Base-by-base conservation (phyloP, 2,113 vertebrate species). In the Cairina moschata region DNA sequence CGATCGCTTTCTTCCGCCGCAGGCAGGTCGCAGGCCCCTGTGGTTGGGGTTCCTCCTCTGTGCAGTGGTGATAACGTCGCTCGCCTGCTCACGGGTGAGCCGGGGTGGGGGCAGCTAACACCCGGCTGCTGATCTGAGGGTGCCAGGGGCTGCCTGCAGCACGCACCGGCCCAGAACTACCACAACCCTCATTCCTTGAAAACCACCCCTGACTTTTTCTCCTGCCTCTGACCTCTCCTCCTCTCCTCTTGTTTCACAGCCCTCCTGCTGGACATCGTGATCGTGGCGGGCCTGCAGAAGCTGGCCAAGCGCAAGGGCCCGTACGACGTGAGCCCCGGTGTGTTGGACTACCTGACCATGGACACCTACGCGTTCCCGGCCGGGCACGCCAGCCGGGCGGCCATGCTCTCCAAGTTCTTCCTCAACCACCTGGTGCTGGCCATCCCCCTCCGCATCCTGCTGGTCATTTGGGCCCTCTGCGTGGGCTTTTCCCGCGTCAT, bases 331-430 rank as follows among this genome's bases (percentile, higher is more conserved):
- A 98, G n/a, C 69, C 99, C 99, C 0, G 97, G 99, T 59, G 97
- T 99, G 79, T 88, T 99, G 97, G 99, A 99, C 98, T 98, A 98
- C 73, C 83, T 99, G 54, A 98, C 98, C 86, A 99, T 99, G 98
- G 99, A 99, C 95, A n/a, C 98, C 31, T 99, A 99, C 7, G 98
- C 99, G 15, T 99, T 99, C 82, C 99, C 99, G 0, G 99, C 98
- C 0, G 99, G 99, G 2, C 99, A 99, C 0, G 99, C 99, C 96
- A 99, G 99, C 98, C 94, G 99, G 4, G 99, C 98, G 0, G 99
- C 98, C 86, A 99, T 99, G 99, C 98, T 99, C 42, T 98, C 99
- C 97, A 99, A 99, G 97, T 99, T 99, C 98, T 98, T 99, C 95
- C 98, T 99, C 95, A 99, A 98, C 77, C 99, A 99, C 97, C 97